A percentile compares a stretch with the other conserved stretches of the same genome.
phyloP scores from a whole-genome alignment of 2,888 invertebrate genomes.

The Cataglyphis rosenhaueri region DNA sequence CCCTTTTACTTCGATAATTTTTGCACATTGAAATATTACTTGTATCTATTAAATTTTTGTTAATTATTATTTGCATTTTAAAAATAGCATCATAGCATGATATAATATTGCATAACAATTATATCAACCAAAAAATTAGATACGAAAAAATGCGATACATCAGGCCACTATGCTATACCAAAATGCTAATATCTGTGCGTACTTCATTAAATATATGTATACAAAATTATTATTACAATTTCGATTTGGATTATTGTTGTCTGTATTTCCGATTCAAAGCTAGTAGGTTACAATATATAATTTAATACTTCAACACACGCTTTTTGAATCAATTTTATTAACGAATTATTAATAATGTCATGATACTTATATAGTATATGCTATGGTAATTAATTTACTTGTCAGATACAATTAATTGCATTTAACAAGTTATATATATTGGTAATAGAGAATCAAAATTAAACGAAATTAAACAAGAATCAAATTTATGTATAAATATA shows the following conservation, averaged over 20 bases:
- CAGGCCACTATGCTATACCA: neutral
- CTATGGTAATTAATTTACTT: constrained; percentile 10
- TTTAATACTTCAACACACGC: neutral
- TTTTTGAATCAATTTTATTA: constrained; percentile 9
- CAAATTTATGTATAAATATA: neutral
- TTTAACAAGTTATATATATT: neutral
- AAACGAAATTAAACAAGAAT: neutral
- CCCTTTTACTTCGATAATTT: neutral
- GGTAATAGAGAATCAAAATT: neutral
- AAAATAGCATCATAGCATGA: neutral
- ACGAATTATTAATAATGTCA: neutral
- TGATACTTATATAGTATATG: constrained; percentile 8
- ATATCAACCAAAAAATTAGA: neutral
- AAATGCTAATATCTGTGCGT: neutral
- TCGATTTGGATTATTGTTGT: neutral
- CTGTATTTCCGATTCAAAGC: neutral
- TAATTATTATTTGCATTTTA: neutral
- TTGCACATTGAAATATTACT: neutral
- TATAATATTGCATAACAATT: neutral
- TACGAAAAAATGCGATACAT: neutral
- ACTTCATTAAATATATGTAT: neutral
- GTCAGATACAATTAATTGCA: constrained; percentile 27
- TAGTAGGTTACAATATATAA: neutral
- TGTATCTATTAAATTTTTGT: neutral
- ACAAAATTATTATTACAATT: neutral